A percentile compares a stretch with the other conserved stretches of the same genome.
phyloP scores from a whole-genome alignment of 2,888 invertebrate species.

The Penaeus monodon region DNA sequence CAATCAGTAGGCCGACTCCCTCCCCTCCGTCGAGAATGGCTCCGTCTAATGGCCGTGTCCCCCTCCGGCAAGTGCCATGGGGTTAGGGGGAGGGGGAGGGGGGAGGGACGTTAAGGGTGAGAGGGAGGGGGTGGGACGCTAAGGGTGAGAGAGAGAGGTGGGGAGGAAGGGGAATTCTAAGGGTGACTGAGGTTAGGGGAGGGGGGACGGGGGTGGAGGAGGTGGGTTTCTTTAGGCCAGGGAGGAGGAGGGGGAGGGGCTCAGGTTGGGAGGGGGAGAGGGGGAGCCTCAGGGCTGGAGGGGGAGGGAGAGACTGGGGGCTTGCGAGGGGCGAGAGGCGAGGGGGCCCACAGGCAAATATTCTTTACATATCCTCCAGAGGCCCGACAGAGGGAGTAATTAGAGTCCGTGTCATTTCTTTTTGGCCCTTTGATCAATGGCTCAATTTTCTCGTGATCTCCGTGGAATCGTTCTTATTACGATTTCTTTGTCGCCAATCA shows the following conservation, averaged over 20 bases:
- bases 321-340: no score
- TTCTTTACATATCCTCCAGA: not conserved
- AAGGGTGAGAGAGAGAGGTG: not conserved
- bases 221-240: no score
- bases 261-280: no score
- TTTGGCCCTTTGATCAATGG: slow-evolving; percentile 39
- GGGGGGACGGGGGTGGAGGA: no score
- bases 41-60: slow-evolving; percentile 45
- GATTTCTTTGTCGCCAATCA: no score
- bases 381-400: slow-evolving; percentile 38
- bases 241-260: no score
- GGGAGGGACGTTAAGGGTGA: not conserved
- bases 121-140: not conserved
- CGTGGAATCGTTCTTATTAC: no score
- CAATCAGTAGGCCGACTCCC: slow-evolving; percentile 31
- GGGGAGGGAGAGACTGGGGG: no score
- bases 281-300: no score
- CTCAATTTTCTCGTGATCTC: slow-evolving; percentile 32
- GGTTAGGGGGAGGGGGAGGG: slow-evolving; percentile 4
- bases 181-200: no score
- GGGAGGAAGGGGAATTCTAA: not conserved
- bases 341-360: no score
- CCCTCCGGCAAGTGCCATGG: slow-evolving; percentile 33
- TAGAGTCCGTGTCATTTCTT: slow-evolving; percentile 39
- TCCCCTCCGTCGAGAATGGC: slow-evolving; percentile 39